A percentile compares a stretch with the other conserved stretches of the same genome.
Conservation (phyloP, 1,140 invertebrate species). For the Drosophila parabipectinata region DNA sequence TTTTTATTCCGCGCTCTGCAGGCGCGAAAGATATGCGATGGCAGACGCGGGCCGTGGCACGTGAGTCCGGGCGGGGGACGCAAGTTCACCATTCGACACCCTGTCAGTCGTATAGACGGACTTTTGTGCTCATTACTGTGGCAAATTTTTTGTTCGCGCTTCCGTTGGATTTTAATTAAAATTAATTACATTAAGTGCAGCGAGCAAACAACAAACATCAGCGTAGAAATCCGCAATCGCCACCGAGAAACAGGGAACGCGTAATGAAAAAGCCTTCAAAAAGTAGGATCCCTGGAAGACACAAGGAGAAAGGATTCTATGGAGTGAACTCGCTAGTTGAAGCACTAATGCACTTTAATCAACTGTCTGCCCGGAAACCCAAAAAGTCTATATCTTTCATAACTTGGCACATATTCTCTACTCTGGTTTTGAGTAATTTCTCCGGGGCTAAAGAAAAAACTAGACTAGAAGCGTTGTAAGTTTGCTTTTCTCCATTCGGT, state of each 20-base stretch:
- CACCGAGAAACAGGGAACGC: slow-evolving; percentile 29
- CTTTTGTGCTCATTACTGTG: slow-evolving; percentile 71
- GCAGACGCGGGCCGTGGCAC: background rate
- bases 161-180: slow-evolving; percentile 79
- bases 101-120: slow-evolving; percentile 37
- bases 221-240: slow-evolving; percentile 49
- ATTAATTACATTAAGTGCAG: slow-evolving; percentile 83
- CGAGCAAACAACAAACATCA: slow-evolving; percentile 69
- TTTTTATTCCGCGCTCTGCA: slow-evolving; percentile 49
- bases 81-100: slow-evolving; percentile 59
- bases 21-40: slow-evolving; percentile 67
- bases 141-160: slow-evolving; percentile 61
- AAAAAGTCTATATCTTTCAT: background rate
- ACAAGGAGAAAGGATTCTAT: slow-evolving; percentile 11
- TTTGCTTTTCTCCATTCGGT: no score
- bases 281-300: slow-evolving; percentile 2
- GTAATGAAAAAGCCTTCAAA: slow-evolving; percentile 18
- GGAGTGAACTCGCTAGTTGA: slow-evolving; percentile 12
- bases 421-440: no score
- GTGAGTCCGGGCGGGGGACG: background rate
- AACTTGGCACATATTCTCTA: background rate
- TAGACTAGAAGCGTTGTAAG: no score
- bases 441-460: no score
- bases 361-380: background rate
- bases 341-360: slow-evolving; percentile 58